Evolutionary conservation across 2,888 invertebrate genomes (phyloP), one percentile per base, ranked within the genome.

Genomic region (Gandaritis pyraliata): DNA sequence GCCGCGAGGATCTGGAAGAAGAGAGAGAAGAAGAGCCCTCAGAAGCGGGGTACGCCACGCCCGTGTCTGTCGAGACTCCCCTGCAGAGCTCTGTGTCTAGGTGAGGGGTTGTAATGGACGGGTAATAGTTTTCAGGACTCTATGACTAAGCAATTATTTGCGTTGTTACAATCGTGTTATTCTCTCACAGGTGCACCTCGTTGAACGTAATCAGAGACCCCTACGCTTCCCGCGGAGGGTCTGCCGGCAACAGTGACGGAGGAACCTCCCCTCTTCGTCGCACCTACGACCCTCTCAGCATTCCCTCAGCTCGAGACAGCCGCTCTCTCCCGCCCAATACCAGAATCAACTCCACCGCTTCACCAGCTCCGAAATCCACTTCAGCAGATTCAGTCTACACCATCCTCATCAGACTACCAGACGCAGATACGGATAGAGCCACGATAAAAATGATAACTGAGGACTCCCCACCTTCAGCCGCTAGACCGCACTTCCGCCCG

Each of bases 381-480:
- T 95, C 95, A 54, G 95, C 94, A 71, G 95, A 96, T 76, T 95
- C 95, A 39, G 97, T 98, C 46, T 98, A 98, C 93, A 98, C 98
- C 61, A 98, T 98, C 78, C 93, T 98, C 68, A 98, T 98, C 76
- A 94, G 96, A 75, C 93, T 98, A 72, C 97, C 98, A 15, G 88
- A 93, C 59, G 90, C 93, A 5, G 93, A 94, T 64, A 92, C 93
- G 43, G 94, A 94, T 64, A 93, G 94, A 77, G 95, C 97, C 56
- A 96, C 96, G 64, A 97, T 98, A 74, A 97, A 96, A 86, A 97
- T 97, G 97, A 97, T 97, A 70, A 95, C 96, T 61, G 96, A 96
- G 77, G 95, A 95, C 78, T 93, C 94, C 53, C 92, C 93, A 43
- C 93, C 93, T 13, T 73, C 86, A 0, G 88, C 93, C 66, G 83